Percentiles rank a stretch among this genome's conserved stretches.
Evolutionary conservation across 2,113 vertebrate species (phyloP).

Genomic region (Lophotis ruficrista): DNA sequence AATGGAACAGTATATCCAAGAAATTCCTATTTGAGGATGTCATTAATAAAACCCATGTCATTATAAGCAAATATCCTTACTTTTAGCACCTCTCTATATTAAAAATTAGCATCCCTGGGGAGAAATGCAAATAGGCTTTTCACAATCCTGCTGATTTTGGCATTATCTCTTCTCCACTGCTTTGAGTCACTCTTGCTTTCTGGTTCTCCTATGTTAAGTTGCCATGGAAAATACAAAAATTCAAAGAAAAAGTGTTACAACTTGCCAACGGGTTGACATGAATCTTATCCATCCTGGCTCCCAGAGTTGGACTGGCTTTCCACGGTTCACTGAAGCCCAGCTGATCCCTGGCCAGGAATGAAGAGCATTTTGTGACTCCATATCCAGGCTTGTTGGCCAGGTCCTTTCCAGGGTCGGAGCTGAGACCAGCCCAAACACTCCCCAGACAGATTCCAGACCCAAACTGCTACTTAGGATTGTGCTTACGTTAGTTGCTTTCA

Average conservation of each 20-base stretch:
- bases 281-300: neutral
- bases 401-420: neutral
- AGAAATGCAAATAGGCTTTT: slow-evolving; percentile 53
- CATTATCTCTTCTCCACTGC: neutral
- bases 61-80: neutral
- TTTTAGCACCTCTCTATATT: slow-evolving; percentile 51
- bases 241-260: neutral
- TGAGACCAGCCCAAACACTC: neutral
- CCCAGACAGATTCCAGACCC: neutral
- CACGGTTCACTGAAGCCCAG: neutral
- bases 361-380: neutral
- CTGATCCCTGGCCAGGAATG: neutral
- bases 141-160: slow-evolving; percentile 32
- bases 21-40: slow-evolving; percentile 9
- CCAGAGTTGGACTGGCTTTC: neutral
- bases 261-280: slow-evolving; percentile 31
- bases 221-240: slow-evolving; percentile 23
- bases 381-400: neutral
- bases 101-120: slow-evolving; percentile 6
- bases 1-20: neutral
- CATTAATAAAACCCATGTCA: slow-evolving; percentile 24
- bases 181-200: slow-evolving; percentile 31
- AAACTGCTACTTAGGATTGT: neutral
- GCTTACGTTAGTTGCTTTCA: neutral
- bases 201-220: neutral